Percentiles rank a stretch among this genome's conserved stretches.
Conservation (phyloP, 2,888 invertebrate species). For the Mayetiola destructor region DNA sequence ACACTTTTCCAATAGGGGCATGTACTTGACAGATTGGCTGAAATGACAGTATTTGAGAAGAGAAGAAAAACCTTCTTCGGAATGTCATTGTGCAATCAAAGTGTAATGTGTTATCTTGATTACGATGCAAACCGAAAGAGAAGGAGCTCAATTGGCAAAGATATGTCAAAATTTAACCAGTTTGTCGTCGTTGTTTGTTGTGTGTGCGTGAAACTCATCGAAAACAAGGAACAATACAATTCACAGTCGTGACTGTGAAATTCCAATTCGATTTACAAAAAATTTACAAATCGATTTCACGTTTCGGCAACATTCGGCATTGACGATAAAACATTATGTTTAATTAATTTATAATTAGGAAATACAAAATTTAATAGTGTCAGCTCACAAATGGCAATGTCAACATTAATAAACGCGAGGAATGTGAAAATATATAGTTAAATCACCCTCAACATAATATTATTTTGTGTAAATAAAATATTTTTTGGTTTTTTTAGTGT, state of each 20-base stretch:
- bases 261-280: not conserved
- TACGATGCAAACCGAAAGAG: not conserved
- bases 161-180: conserved; percentile 8
- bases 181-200: conserved; percentile 1
- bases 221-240: too few relatives aligned
- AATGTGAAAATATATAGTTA: not conserved
- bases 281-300: not conserved
- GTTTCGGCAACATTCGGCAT: not conserved
- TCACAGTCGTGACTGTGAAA: too few relatives aligned
- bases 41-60: not conserved
- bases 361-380: too few relatives aligned
- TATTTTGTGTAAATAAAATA: too few relatives aligned
- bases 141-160: not conserved
- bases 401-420: not conserved
- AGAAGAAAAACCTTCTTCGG: not conserved
- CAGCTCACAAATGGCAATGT: not conserved
- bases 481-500: too few relatives aligned
- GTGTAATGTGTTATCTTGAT: conserved; percentile 7
- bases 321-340: too few relatives aligned
- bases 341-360: not conserved
- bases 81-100: conserved; percentile 4
- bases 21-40: too few relatives aligned
- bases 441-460: too few relatives aligned
- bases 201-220: not conserved
- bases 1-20: not conserved